These are phyloP conservation scores for Botia almorhae DNA, from an alignment of 2,797 vertebrate genomes.

Conservation along the genomic window DNA sequence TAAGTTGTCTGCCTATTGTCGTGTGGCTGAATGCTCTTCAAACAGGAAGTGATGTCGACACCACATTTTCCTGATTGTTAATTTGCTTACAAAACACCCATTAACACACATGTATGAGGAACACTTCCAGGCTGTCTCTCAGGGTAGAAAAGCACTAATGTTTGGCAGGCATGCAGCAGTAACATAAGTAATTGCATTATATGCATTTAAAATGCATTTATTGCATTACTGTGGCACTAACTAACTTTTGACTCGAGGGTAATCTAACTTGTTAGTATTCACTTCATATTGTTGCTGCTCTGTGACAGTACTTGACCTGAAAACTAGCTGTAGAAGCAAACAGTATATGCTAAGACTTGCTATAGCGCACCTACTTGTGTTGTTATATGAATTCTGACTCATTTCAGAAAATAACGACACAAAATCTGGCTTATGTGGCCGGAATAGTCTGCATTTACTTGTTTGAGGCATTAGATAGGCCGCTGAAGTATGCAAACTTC, in stretches of 20 bases:
- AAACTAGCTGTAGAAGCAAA: no score
- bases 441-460: neutral
- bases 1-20: neutral
- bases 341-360: no score
- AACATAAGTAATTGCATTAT: no score
- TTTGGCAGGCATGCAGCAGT: neutral
- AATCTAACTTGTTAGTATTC: no score
- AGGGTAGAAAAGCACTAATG: neutral
- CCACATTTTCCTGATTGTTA: slow-evolving; percentile 1
- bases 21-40: neutral
- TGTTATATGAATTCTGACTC: neutral
- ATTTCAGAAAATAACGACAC: neutral
- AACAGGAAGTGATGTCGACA: neutral
- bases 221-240: no score
- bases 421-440: neutral
- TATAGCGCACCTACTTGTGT: neutral
- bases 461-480: neutral
- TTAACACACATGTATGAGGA: neutral
- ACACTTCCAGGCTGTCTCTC: neutral
- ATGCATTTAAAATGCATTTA: no score
- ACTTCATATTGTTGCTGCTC: neutral
- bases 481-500: no score
- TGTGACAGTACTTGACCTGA: neutral
- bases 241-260: no score
- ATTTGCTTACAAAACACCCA: neutral